Conservation (phyloP, 2,113 vertebrate genomes). For the Ictalurus punctatus region DNA sequence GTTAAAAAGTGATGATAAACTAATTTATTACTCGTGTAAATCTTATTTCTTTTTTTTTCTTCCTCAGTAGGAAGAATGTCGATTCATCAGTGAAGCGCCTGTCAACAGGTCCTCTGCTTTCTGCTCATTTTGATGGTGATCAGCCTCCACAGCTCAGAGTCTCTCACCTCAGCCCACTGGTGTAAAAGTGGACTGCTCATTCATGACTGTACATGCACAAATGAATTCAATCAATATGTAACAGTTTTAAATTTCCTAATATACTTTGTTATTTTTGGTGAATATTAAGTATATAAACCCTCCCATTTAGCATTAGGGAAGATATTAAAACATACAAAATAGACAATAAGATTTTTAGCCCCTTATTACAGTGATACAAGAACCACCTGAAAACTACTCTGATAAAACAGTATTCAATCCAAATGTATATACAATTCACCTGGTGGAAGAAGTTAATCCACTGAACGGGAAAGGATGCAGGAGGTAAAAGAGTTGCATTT, state of each 20-base stretch:
- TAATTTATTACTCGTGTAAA: not conserved
- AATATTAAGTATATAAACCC: too few relatives aligned
- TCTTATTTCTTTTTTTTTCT: not conserved
- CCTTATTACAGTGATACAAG: too few relatives aligned
- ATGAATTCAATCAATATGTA: not conserved
- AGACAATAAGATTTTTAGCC: too few relatives aligned
- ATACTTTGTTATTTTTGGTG: not conserved
- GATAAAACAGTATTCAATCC: too few relatives aligned
- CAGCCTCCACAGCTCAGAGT: constrained; percentile 27
- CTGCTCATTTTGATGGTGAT: not conserved
- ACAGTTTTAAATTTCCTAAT: not conserved
- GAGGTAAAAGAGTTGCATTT: not conserved
- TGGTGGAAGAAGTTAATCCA: not conserved
- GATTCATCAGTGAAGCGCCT: not conserved
- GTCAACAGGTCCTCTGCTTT: not conserved
- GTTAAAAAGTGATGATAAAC: not conserved
- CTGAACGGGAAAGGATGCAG: not conserved
- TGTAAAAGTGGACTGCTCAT: constrained; percentile 3
- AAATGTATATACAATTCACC: too few relatives aligned
- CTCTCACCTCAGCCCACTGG: constrained; percentile 41
- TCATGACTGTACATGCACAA: not conserved
- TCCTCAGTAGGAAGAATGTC: not conserved
- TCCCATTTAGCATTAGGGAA: too few relatives aligned
- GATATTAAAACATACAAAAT: too few relatives aligned
- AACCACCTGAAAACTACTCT: too few relatives aligned